Percentiles rank a stretch among this genome's conserved stretches.
phyloP scores from a whole-genome alignment of 2,113 vertebrate species.

The Odontophorus gujanensis region DNA sequence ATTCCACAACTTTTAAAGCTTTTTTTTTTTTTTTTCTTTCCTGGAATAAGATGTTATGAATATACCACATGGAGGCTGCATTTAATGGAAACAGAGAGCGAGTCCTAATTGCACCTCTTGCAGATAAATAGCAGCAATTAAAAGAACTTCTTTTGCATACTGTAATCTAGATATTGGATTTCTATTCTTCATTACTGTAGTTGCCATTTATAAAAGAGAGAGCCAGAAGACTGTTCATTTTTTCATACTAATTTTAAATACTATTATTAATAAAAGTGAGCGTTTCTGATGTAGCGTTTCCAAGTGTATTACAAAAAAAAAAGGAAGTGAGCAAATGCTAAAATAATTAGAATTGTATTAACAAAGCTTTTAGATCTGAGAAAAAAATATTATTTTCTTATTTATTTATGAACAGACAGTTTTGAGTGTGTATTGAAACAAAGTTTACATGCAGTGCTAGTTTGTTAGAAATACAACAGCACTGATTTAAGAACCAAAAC shows the following conservation, averaged over 20 bases:
- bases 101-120: rapidly evolving
- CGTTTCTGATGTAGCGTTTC: constrained; percentile 7
- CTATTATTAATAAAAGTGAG: constrained; percentile 18
- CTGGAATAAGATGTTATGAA: background rate
- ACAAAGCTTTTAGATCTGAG: background rate
- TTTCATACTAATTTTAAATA: constrained; percentile 26
- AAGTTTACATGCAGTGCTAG: background rate
- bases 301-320: background rate
- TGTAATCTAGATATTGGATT: background rate
- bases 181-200: constrained; percentile 12
- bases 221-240: background rate
- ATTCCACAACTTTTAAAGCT: background rate
- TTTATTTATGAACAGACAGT: background rate
- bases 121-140: background rate
- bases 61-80: background rate
- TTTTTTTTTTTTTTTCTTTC: background rate
- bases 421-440: background rate
- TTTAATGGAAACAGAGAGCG: background rate
- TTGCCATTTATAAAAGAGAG: constrained; percentile 41
- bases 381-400: background rate
- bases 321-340: background rate
- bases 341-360: background rate
- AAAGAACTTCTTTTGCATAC: background rate
- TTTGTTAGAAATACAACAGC: background rate
- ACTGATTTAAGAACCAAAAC: background rate